Percentiles rank a stretch among this genome's conserved stretches.
phyloP scores from a whole-genome alignment of 1,140 invertebrate species.

The Uloborus diversus region DNA sequence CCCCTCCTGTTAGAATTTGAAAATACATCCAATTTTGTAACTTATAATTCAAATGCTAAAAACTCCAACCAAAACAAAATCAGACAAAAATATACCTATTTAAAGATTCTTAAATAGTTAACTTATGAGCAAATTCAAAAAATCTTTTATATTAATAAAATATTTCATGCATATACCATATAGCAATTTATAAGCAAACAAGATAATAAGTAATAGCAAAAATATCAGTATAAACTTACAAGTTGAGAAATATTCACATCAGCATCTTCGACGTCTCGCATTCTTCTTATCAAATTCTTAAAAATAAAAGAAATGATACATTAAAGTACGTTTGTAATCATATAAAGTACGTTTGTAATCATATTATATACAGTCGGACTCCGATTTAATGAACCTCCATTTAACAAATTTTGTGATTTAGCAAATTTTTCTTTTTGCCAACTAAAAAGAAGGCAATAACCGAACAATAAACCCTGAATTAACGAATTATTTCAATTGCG shows the following conservation, averaged over 20 bases:
- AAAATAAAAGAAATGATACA: conserved; percentile 18
- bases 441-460: background rate
- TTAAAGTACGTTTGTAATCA: background rate
- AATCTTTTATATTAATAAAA: background rate
- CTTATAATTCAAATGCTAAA: too few species aligned
- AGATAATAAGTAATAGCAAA: conserved; percentile 16
- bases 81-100: too few species aligned
- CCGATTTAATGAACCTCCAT: too few species aligned
- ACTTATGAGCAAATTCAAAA: too few species aligned
- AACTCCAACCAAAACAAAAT: too few species aligned
- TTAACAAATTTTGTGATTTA: too few species aligned
- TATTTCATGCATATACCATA: background rate
- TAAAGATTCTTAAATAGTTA: too few species aligned
- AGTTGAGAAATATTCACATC: conserved; percentile 76
- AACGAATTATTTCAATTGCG: too few species aligned
- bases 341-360: background rate
- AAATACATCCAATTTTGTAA: too few species aligned
- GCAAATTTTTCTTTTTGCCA: too few species aligned
- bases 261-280: conserved; percentile 59
- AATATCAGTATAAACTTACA: conserved; percentile 49
- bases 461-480: too few species aligned
- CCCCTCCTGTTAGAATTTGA: too few species aligned
- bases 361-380: background rate
- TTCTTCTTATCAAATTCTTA: conserved; percentile 60
- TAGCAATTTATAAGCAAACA: background rate